Conservation (phyloP, 2,888 invertebrate species). For the Amiota mariae region DNA sequence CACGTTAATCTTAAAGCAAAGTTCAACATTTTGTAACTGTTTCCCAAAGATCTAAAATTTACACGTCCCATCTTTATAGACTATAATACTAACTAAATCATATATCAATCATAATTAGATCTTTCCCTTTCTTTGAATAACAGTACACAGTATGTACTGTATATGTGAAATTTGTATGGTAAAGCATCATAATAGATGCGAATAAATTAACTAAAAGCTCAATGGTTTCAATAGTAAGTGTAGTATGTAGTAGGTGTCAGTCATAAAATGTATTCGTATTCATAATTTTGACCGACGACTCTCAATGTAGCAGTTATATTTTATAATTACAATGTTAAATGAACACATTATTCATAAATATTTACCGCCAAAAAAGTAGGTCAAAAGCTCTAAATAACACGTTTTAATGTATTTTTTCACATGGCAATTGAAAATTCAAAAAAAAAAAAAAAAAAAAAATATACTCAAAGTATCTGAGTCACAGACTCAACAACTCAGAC, state of each 20-base stretch:
- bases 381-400: slow-evolving; percentile 14
- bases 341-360: slow-evolving; percentile 19
- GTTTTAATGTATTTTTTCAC: slow-evolving; percentile 21
- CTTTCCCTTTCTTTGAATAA: too few relatives aligned
- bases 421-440: slow-evolving; percentile 19
- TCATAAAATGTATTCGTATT: not conserved
- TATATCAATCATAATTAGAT: too few relatives aligned
- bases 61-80: too few relatives aligned
- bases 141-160: too few relatives aligned
- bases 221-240: not conserved
- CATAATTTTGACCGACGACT: not conserved
- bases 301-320: not conserved
- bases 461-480: not conserved
- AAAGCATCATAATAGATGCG: too few relatives aligned
- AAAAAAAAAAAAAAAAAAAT: slow-evolving; percentile 11
- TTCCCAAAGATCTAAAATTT: not conserved
- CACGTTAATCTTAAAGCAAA: slow-evolving; percentile 1
- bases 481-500: not conserved
- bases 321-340: slow-evolving; percentile 18
- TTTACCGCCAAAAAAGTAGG: slow-evolving; percentile 1
- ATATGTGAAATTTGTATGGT: too few relatives aligned
- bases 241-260: not conserved
- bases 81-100: too few relatives aligned
- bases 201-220: not conserved
- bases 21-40: not conserved